Evolutionary conservation across 1,140 invertebrate genomes (phyloP).

Genomic region (Zaprionus ghesquierei): DNA sequence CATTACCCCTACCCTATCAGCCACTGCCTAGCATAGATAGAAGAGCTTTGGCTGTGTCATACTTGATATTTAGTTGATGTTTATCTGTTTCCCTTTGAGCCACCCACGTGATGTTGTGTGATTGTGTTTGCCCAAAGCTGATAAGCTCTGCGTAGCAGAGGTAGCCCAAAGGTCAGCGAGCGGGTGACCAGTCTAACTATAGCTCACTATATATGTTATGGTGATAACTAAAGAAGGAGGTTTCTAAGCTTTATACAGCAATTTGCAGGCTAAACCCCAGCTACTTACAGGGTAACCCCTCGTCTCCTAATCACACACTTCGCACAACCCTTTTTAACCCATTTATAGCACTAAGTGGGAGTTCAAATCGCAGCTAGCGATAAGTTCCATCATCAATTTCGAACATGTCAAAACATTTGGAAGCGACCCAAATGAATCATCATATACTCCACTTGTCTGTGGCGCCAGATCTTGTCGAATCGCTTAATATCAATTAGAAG

Average conservation of each 20-base stretch:
- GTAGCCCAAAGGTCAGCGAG: constrained; percentile 1
- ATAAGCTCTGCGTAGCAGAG: constrained; percentile 40
- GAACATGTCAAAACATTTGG: constrained; percentile 18
- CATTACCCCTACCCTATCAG: background rate
- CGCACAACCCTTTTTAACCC: background rate
- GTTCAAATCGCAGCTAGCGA: constrained; percentile 11
- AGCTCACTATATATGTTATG: background rate
- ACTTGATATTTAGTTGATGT: constrained; percentile 43
- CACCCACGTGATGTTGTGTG: constrained; percentile 50
- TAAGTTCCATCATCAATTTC: constrained; percentile 42
- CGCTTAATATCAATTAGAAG: constrained; percentile 26
- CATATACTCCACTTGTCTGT: background rate
- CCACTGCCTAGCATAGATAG: background rate
- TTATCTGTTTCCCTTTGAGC: constrained; percentile 20
- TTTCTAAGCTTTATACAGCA: too few relatives aligned
- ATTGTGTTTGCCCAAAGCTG: constrained; percentile 29
- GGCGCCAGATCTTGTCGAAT: constrained; percentile 23
- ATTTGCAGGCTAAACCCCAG: too few relatives aligned
- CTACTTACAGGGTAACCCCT: background rate
- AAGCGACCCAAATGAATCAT: constrained; percentile 31
- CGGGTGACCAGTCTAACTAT: background rate
- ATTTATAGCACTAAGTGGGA: background rate
- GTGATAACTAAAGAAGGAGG: background rate
- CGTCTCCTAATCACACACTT: background rate
- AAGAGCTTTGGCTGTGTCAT: constrained; percentile 4